Conservation (phyloP, 2,113 vertebrate genomes). For the Deroptyus accipitrinus region DNA sequence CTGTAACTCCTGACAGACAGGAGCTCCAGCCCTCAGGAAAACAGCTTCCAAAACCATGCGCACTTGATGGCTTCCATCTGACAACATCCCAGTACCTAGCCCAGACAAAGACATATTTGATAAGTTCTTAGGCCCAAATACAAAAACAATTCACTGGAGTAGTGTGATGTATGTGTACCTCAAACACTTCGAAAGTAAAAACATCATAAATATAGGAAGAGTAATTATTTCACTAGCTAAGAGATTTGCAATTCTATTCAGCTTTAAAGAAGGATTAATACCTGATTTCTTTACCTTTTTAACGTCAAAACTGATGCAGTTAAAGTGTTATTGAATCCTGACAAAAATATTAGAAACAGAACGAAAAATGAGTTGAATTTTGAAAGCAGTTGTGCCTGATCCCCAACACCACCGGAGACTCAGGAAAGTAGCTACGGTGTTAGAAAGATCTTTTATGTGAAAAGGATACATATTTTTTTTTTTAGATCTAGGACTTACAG, state of each 20-base stretch:
- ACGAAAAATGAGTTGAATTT: background rate
- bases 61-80: background rate
- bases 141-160: background rate
- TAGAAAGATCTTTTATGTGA: slow-evolving; percentile 6
- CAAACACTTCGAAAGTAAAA: background rate
- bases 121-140: background rate
- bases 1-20: background rate
- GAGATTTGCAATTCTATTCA: background rate
- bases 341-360: background rate
- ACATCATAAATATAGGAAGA: background rate
- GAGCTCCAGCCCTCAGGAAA: background rate
- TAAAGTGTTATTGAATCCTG: background rate
- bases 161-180: background rate
- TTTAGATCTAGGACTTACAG: background rate
- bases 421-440: background rate
- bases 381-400: background rate
- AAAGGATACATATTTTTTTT: background rate
- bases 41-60: background rate
- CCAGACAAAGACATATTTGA: background rate
- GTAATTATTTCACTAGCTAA: background rate
- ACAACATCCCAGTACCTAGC: background rate
- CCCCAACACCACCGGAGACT: background rate
- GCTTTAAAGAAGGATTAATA: background rate
- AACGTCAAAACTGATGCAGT: background rate
- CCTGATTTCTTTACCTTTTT: background rate